Conservation (phyloP, 2,888 invertebrate genomes). For the Andrena minutula region DNA sequence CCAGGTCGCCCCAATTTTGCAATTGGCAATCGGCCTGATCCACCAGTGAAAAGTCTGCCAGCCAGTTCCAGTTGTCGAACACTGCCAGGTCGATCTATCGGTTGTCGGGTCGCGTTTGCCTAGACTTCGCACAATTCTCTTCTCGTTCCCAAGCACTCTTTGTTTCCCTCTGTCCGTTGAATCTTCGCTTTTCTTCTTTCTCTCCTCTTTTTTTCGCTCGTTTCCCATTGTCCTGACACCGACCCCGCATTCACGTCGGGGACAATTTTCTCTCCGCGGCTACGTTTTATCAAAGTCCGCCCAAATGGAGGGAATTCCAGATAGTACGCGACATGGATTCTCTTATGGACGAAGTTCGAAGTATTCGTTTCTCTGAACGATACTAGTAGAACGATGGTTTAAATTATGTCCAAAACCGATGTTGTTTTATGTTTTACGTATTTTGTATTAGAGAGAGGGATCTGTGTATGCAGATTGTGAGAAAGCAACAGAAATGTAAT, state of each 20-base stretch:
- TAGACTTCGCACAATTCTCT: slow-evolving; percentile 33
- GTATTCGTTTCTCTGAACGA: not conserved
- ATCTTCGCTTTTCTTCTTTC: not conserved
- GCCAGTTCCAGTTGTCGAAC: slow-evolving; percentile 61
- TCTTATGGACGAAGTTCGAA: not conserved
- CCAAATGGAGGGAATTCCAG: slow-evolving; percentile 7
- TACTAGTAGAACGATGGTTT: not conserved
- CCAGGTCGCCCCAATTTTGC: slow-evolving; percentile 73
- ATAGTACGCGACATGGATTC: slow-evolving; percentile 8
- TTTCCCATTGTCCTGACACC: not conserved
- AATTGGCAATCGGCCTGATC: slow-evolving; percentile 76
- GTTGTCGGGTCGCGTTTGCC: slow-evolving; percentile 31
- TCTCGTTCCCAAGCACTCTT: slow-evolving; percentile 24
- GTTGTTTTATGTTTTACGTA: not conserved
- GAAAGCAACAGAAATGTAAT: not conserved
- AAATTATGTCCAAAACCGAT: not conserved
- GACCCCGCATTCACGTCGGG: not conserved
- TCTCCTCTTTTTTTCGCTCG: not conserved
- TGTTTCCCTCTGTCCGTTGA: not conserved
- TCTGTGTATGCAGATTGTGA: too few relatives aligned
- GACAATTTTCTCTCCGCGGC: slow-evolving; percentile 29
- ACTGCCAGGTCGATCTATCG: slow-evolving; percentile 53
- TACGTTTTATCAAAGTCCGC: slow-evolving; percentile 6
- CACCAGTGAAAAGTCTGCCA: slow-evolving; percentile 58
- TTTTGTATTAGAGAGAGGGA: not conserved